Base-by-base conservation (phyloP, 2,797 vertebrate genomes). In the Halcyon chelicuti region DNA sequence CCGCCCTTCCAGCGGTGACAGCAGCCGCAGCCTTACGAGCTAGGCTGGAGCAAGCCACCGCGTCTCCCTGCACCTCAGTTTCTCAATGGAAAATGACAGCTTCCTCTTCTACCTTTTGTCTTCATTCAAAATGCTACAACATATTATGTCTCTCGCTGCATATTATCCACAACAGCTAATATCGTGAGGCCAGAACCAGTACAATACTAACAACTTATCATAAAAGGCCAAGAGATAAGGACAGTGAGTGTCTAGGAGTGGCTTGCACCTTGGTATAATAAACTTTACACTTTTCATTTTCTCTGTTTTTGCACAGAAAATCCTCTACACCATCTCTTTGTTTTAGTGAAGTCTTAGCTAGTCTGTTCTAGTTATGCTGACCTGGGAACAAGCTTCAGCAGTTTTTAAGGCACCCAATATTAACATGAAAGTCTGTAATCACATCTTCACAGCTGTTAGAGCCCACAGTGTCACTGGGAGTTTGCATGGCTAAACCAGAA, bases 391-490 rank as follows among this genome's bases (percentile, higher is more conserved):
- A 78, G 66, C 82, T 90, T 75, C 85, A 90, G 70, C 3, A 3
- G 78, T 78, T 73, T 83, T 94, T 94, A 94, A 92, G 91, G 58
- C 70, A 88, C 75, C 62, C 76, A 81, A 76, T 91, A 88, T 90
- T 94, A 96, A 94, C 89, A 88, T 60, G 70, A 79, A 91, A 96
- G 78, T 91, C 94, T 92, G 75, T 94, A 96, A 96, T 96, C 92
- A 83, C 81, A 91, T 94, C 89, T 93, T 96, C 92, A 68, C 91
- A 94, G 96, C 93, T 94, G 81, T 88, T 88, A 86, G 95, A 96
- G 91, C 89, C 94, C 78, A 54, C 68, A 75, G 82, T 73, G 73
- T 93, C 93, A 94, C 85, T 86, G 93, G 87, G 93, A 95, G 93
- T 94, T 95, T 94, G 94, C 91, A 93, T 73, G 91, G 93, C 87